Evolutionary conservation across 2,113 vertebrate species (phyloP).

Genomic region (Drymodes brunneopygia): DNA sequence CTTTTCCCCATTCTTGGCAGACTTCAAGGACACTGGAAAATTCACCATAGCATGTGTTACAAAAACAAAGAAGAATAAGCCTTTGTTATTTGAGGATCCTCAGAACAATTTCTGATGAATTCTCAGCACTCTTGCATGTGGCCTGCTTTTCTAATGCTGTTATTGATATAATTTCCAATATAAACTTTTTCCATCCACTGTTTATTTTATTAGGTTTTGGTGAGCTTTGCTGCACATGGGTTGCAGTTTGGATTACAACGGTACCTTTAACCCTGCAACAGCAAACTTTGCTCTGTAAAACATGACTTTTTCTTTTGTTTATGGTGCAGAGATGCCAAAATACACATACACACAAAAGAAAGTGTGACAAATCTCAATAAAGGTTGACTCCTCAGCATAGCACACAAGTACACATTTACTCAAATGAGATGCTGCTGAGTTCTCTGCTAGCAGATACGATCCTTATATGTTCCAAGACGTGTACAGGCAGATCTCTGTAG

Average conservation of each 20-base stretch:
- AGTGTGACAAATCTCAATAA: background rate
- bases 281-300: background rate
- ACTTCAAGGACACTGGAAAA: conserved; percentile 22
- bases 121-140: background rate
- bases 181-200: conserved; percentile 9
- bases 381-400: background rate
- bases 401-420: background rate
- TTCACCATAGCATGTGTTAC: background rate
- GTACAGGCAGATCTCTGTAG: background rate
- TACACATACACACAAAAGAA: background rate
- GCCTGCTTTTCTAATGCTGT: conserved; percentile 16
- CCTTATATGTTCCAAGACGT: background rate
- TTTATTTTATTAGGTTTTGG: conserved; percentile 47
- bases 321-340: conserved; percentile 3
- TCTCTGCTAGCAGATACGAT: background rate
- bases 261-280: background rate
- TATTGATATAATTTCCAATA: conserved; percentile 45
- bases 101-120: conserved; percentile 38
- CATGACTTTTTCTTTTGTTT: background rate
- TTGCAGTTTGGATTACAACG: conserved; percentile 24
- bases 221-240: background rate
- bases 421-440: background rate
- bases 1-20: conserved; percentile 32
- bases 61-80: conserved; percentile 37
- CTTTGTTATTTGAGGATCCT: conserved; percentile 37